These are phyloP conservation scores for Drosophila colorata DNA, from an alignment of 2,888 invertebrate genomes.

Conservation along the genomic window DNA sequence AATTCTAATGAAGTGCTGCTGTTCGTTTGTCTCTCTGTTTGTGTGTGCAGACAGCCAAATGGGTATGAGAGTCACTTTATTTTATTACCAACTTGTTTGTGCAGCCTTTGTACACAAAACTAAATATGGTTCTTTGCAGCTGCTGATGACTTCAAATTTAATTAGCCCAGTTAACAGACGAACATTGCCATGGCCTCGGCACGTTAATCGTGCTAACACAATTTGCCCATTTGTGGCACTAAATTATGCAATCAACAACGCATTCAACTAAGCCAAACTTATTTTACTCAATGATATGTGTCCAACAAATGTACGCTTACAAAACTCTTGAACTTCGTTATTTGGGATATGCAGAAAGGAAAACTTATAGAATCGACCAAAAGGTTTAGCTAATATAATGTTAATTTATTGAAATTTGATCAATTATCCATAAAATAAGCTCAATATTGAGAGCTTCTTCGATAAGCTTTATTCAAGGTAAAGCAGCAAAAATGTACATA, in stretches of 20 bases:
- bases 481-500: no score
- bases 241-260: slow-evolving; percentile 58
- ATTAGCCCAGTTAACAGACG: slow-evolving; percentile 63
- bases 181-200: slow-evolving; percentile 23
- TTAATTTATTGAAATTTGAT: no score
- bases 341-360: background rate
- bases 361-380: background rate
- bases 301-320: background rate
- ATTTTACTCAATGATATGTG: background rate
- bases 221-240: slow-evolving; percentile 60
- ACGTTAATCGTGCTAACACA: slow-evolving; percentile 61
- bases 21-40: background rate
- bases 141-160: slow-evolving; percentile 57
- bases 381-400: no score
- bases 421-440: no score
- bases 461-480: no score
- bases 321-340: no score
- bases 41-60: slow-evolving; percentile 20
- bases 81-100: slow-evolving; percentile 70
- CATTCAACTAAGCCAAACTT: slow-evolving; percentile 32
- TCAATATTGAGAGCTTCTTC: no score
- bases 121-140: slow-evolving; percentile 53
- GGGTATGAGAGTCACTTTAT: slow-evolving; percentile 62
- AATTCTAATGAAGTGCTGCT: slow-evolving; percentile 68
- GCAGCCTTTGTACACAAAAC: slow-evolving; percentile 50